Conservation (phyloP, 2,113 vertebrate species). For the Montifringilla adamsi region DNA sequence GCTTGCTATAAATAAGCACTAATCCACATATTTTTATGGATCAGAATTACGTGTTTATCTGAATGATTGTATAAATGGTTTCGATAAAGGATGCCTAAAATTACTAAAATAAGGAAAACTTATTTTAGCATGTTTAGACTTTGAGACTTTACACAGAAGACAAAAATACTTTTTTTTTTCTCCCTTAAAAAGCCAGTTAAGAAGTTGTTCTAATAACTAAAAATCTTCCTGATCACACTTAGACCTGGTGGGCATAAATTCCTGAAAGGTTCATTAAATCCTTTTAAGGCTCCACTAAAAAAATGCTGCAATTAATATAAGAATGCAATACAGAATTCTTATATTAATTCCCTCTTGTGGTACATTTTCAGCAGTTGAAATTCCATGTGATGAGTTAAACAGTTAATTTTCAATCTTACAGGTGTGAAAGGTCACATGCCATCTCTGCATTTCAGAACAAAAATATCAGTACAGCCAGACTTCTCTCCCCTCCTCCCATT, state of each 20-base stretch:
- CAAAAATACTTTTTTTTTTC: neutral
- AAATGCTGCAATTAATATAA: neutral
- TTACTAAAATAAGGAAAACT: neutral
- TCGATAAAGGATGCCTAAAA: constrained; percentile 52
- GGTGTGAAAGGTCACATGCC: neutral
- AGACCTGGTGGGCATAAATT: neutral
- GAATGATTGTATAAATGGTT: constrained; percentile 23
- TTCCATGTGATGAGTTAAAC: neutral
- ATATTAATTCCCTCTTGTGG: neutral
- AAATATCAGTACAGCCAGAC: neutral
- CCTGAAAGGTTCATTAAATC: neutral
- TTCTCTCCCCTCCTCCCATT: neutral
- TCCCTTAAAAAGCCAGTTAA: neutral
- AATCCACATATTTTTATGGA: constrained; percentile 32
- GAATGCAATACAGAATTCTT: neutral
- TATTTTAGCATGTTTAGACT: constrained; percentile 29
- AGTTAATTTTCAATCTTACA: neutral
- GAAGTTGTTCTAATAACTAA: neutral
- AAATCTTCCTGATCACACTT: neutral
- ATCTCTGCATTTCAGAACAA: neutral
- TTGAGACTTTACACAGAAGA: neutral
- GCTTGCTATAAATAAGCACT: constrained; percentile 55
- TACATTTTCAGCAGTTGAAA: neutral
- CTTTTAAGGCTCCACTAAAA: neutral
- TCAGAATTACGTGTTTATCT: constrained; percentile 27